Evolutionary conservation across 2,888 invertebrate genomes (phyloP).

Genomic region (Rotaria socialis): DNA sequence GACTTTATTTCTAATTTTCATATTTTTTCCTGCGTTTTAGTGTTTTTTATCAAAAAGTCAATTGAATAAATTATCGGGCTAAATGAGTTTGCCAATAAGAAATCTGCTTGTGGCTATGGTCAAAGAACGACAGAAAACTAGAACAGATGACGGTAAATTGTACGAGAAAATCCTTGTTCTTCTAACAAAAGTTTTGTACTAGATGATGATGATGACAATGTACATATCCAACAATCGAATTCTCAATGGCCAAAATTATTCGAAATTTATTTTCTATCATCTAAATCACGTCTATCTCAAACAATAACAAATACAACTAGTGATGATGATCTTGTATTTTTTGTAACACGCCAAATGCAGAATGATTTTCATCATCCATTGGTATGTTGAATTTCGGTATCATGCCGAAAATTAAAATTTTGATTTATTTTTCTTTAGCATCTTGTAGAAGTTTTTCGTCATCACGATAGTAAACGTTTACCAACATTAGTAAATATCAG

Average conservation of each 20-base stretch:
- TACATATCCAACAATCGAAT: constrained; percentile 3
- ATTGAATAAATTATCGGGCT: background rate
- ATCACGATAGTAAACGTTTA: constrained; percentile 8
- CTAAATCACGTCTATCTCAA: background rate
- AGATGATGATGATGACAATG: constrained; percentile 36
- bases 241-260: constrained; percentile 23
- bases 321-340: constrained; percentile 34
- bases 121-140: background rate
- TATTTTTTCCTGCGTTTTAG: background rate
- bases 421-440: background rate
- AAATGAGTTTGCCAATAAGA: background rate
- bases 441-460: constrained; percentile 21
- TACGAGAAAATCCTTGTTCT: background rate
- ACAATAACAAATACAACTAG: constrained; percentile 9
- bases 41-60: too few species aligned
- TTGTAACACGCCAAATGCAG: background rate
- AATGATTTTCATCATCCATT: constrained; percentile 33
- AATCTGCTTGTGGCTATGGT: background rate
- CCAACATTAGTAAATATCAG: background rate
- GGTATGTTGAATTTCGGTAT: background rate
- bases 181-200: too few species aligned
- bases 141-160: background rate
- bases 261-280: background rate
- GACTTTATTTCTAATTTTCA: background rate
- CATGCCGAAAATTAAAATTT: background rate